A percentile compares a stretch with the other conserved stretches of the same genome.
Evolutionary conservation across 2,797 vertebrate species (phyloP).

Genomic region (Hephaestus fuliginosus): DNA sequence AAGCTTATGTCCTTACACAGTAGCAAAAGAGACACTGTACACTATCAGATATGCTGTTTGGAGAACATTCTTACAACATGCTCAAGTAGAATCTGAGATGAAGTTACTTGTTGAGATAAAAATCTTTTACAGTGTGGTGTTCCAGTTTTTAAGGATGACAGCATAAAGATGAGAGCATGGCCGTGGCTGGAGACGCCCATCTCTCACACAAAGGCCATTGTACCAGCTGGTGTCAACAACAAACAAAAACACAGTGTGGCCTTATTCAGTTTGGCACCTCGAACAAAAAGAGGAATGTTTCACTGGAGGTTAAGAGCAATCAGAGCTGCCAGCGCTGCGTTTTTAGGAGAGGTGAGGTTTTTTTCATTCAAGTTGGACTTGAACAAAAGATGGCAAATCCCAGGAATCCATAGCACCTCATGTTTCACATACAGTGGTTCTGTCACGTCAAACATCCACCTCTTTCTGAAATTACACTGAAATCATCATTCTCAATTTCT

Average conservation of each 20-base stretch:
- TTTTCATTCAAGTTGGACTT: constrained; percentile 9
- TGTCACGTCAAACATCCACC: constrained; percentile 5
- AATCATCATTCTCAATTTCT: constrained; percentile 36
- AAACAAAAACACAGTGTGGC: constrained; percentile 63
- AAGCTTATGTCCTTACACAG: constrained; percentile 55
- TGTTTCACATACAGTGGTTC: constrained; percentile 38
- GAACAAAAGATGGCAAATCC: constrained; percentile 38
- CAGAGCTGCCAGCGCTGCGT: constrained; percentile 25
- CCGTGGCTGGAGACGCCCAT: constrained; percentile 61
- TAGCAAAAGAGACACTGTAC: constrained; percentile 11
- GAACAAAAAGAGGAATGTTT: constrained; percentile 65
- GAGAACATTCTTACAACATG: constrained; percentile 1
- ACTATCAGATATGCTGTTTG: not conserved
- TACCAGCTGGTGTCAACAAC: constrained; percentile 66
- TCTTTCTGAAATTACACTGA: constrained; percentile 9
- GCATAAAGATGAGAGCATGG: constrained; percentile 61
- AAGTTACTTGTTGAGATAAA: constrained; percentile 36
- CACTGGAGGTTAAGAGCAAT: constrained; percentile 36
- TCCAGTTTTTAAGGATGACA: constrained; percentile 71
- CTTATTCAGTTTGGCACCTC: constrained; percentile 71
- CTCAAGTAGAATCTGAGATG: not conserved
- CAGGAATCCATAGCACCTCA: constrained; percentile 44
- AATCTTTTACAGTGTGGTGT: constrained; percentile 53
- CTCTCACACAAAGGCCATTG: constrained; percentile 73
- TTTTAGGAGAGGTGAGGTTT: constrained; percentile 26